phyloP scores from a whole-genome alignment of 2,888 invertebrate genomes.

The Drosophila atroscutellata region DNA sequence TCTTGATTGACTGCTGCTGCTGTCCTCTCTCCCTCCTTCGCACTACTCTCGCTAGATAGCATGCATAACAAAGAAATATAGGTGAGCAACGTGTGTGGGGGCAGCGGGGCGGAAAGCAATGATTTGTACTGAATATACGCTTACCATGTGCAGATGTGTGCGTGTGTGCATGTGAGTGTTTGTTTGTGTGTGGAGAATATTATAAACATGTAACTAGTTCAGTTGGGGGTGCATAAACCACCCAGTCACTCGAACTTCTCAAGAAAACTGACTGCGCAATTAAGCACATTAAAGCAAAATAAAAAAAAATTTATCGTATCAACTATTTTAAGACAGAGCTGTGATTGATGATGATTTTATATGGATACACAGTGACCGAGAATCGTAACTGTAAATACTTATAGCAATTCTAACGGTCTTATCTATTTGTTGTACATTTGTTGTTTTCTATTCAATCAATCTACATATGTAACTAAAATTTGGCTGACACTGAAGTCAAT shows the following conservation, averaged over 20 bases:
- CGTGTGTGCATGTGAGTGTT: background rate
- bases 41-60: slow-evolving; percentile 10
- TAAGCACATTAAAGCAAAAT: slow-evolving; percentile 17
- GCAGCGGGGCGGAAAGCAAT: slow-evolving; percentile 2
- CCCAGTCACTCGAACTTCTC: slow-evolving; percentile 11
- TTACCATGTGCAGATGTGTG: background rate
- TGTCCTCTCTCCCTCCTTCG: background rate
- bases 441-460: background rate
- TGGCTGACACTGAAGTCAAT: slow-evolving; percentile 1
- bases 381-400: background rate
- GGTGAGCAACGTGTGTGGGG: background rate
- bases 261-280: slow-evolving; percentile 27
- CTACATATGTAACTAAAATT: background rate
- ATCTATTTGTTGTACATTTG: background rate
- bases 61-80: background rate
- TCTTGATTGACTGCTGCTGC: slow-evolving; percentile 24
- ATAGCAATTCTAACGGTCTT: too few relatives aligned
- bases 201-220: slow-evolving; percentile 1
- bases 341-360: background rate
- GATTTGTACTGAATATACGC: slow-evolving; percentile 7
- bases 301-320: background rate
- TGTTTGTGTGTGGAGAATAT: background rate
- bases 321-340: slow-evolving; percentile 12
- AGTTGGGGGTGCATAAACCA: slow-evolving; percentile 7
- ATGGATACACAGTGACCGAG: background rate